Percentiles rank a stretch among this genome's conserved stretches.
Conservation (phyloP, 2,113 vertebrate species). For the Tachycineta bicolor region DNA sequence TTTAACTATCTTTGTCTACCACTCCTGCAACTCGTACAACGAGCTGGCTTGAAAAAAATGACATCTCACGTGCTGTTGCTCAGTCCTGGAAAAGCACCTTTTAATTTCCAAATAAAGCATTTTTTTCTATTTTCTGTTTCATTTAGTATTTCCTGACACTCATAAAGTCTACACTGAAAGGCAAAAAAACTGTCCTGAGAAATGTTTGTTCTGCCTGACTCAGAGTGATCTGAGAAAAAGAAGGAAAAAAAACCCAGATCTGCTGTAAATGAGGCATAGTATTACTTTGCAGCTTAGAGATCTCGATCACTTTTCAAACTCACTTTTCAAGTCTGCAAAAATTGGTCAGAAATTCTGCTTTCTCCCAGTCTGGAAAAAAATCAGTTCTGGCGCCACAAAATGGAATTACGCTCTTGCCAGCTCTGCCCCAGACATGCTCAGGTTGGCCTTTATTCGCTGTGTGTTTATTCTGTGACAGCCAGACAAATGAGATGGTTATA, state of each 20-base stretch:
- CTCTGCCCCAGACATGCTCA: not conserved
- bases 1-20: not conserved
- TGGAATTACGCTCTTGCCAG: not conserved
- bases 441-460: not conserved
- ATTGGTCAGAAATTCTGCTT: not conserved
- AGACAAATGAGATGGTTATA: not conserved
- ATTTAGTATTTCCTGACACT: not conserved
- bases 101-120: not conserved
- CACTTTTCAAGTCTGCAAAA: not conserved
- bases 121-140: not conserved
- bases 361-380: not conserved
- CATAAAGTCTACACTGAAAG: not conserved
- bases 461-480: not conserved
- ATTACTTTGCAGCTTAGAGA: not conserved
- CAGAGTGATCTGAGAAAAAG: not conserved
- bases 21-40: not conserved
- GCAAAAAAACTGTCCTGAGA: not conserved
- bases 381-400: rapidly evolving
- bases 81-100: not conserved
- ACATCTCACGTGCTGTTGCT: not conserved
- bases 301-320: not conserved
- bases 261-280: not conserved
- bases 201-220: not conserved
- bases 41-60: not conserved
- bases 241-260: not conserved